Evolutionary conservation across 2,888 invertebrate genomes (phyloP), one percentile per base, ranked within the genome.

Genomic region (Lasioglossum oenotherae): DNA sequence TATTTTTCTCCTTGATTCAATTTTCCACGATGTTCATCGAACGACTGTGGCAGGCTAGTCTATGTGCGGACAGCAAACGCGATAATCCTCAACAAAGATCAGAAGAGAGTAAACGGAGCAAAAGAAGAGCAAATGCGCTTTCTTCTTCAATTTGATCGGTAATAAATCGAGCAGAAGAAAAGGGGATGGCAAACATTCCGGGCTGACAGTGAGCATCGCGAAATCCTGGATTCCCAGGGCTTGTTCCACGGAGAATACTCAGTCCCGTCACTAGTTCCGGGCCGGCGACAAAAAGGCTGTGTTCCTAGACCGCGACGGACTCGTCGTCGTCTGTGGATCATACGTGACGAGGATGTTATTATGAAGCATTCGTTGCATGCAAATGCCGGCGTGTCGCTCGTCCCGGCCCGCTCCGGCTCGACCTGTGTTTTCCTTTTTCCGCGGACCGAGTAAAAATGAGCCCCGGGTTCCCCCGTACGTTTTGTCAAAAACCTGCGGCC

Each of bases 261-360:
- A 12, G 69, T 19, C 35, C 35, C 69, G 69, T 38, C 69, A 12
- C 69, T 69, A 12, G 69, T 38, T 38, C 35, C 67, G 35, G 23
- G 10, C 38, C 38, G 60, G 44, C 44, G 2, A 69, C 57, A 74
- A 80, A 83, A 76, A 57, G 64, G 38, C 46, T 2, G 41, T 44
- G 44, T 73, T 46, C 57, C 64, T 27, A 46, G 6, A 73, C 67
- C 27, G 35, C 19, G 76, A 67, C 60, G 23, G 53, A 67, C 72
- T 44, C 75, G 69, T 57, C 71, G 71, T 69, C 74, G 72, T 46
- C 46, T 10, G 71, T 38, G 81, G 44, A 83, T 78, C 81, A 74
- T 71, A 77, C 78, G 84, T 72, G 84, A 78, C 84, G 35, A 82
- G 74, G 78, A 78, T 74, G 77, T 78, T 78, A 71, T 78, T 74